Percentiles rank a stretch among this genome's conserved stretches.
These are phyloP conservation scores for Muraenolepis orangiensis DNA, from an alignment of 2,797 vertebrate genomes.

Conservation along the genomic window DNA sequence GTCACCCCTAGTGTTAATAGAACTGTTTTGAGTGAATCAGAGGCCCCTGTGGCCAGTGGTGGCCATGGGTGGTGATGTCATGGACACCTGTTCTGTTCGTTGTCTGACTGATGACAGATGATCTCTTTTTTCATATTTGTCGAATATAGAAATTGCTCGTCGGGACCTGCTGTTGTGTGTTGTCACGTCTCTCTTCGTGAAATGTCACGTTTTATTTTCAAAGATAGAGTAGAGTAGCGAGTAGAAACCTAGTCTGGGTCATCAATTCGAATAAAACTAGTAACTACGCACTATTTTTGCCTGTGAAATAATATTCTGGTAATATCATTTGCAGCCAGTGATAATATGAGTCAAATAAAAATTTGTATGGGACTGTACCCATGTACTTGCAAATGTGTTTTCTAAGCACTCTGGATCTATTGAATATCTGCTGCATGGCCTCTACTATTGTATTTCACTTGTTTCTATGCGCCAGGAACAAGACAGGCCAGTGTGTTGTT, in stretches of 20 bases:
- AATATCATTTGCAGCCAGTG: background rate
- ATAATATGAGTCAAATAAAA: background rate
- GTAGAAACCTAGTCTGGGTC: background rate
- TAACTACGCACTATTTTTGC: no score
- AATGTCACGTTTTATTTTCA: background rate
- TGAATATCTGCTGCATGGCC: background rate
- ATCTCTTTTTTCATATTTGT: background rate
- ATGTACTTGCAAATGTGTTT: background rate
- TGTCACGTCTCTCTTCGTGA: background rate
- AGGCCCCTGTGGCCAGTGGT: background rate
- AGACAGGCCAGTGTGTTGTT: background rate
- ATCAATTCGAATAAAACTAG: background rate
- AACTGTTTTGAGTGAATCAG: background rate
- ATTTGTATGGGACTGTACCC: background rate
- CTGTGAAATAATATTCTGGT: no score
- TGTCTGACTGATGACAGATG: constrained; percentile 30
- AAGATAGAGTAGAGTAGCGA: background rate
- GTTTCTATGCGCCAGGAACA: background rate
- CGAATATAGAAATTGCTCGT: background rate
- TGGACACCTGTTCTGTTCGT: constrained; percentile 34
- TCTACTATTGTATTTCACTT: background rate
- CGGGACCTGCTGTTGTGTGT: no score
- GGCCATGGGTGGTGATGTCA: constrained; percentile 21
- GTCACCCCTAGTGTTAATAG: background rate
- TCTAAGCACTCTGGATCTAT: background rate